Evolutionary conservation across 2,113 vertebrate genomes (phyloP).

Genomic region (Hyperoodon ampullatus): DNA sequence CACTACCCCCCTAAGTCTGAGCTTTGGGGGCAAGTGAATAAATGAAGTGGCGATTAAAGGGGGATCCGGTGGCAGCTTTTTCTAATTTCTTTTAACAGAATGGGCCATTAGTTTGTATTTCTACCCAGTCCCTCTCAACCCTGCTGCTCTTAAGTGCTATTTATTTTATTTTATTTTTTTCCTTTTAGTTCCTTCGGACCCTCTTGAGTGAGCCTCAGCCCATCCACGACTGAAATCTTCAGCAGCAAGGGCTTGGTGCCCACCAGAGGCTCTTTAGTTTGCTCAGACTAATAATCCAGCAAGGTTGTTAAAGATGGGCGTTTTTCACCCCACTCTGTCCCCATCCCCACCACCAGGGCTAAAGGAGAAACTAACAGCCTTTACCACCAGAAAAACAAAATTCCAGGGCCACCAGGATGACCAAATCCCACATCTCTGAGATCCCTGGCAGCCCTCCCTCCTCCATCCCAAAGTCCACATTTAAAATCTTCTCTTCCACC

Average conservation of each 20-base stretch:
- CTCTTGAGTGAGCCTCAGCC: background rate
- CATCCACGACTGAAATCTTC: background rate
- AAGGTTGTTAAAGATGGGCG: background rate
- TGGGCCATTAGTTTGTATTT: background rate
- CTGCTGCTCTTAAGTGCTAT: background rate
- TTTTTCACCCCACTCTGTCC: background rate
- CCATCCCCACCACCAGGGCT: background rate
- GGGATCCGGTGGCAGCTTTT: background rate
- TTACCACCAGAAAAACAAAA: background rate
- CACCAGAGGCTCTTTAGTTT: background rate
- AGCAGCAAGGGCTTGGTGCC: background rate
- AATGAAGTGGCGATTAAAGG: background rate
- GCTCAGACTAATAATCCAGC: background rate
- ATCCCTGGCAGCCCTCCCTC: background rate
- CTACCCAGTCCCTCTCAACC: background rate
- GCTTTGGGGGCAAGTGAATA: background rate
- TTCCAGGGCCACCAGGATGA: background rate
- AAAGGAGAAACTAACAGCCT: background rate
- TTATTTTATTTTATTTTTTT: background rate
- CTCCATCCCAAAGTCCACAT: background rate
- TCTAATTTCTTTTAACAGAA: slow-evolving; percentile 1
- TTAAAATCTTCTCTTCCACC: background rate
- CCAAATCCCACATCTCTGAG: background rate
- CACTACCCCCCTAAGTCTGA: background rate
- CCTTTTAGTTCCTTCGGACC: background rate